phyloP scores from a whole-genome alignment of 1,140 invertebrate species.

The Drosophila pruinosa region DNA sequence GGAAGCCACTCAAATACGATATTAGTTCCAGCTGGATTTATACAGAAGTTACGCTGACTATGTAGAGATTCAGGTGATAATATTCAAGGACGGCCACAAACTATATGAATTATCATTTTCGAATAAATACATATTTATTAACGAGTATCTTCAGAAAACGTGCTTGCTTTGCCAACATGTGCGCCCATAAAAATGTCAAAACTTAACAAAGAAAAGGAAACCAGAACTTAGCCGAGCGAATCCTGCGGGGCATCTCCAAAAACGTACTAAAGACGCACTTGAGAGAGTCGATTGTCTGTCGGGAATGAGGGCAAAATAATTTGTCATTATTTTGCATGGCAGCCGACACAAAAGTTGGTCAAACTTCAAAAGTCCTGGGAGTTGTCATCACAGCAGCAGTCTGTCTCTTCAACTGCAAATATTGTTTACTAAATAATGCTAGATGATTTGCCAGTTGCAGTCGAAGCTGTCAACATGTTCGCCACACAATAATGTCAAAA shows the following conservation, averaged over 20 bases:
- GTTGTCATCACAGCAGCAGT: conserved; percentile 28
- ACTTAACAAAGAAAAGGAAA: conserved; percentile 20
- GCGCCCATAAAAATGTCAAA: conserved; percentile 52
- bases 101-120: neutral
- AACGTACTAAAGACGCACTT: conserved; percentile 59
- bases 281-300: conserved; percentile 12
- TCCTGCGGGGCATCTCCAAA: conserved; percentile 16
- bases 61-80: neutral
- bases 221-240: conserved; percentile 2
- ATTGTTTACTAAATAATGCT: neutral
- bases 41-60: too few species aligned
- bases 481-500: neutral
- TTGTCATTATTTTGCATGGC: conserved; percentile 73
- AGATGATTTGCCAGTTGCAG: conserved; percentile 23
- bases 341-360: conserved; percentile 42
- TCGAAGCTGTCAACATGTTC: neutral
- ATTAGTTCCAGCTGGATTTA: too few species aligned
- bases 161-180: conserved; percentile 35
- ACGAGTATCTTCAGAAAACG: conserved; percentile 53
- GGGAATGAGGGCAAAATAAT: conserved; percentile 26
- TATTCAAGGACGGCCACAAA: neutral
- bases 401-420: neutral
- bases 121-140: conserved; percentile 35
- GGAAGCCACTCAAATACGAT: too few species aligned
- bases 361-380: neutral